Base-by-base conservation (phyloP, 92 coral and sea anemone genomes). In the Siderastrea siderea region DNA sequence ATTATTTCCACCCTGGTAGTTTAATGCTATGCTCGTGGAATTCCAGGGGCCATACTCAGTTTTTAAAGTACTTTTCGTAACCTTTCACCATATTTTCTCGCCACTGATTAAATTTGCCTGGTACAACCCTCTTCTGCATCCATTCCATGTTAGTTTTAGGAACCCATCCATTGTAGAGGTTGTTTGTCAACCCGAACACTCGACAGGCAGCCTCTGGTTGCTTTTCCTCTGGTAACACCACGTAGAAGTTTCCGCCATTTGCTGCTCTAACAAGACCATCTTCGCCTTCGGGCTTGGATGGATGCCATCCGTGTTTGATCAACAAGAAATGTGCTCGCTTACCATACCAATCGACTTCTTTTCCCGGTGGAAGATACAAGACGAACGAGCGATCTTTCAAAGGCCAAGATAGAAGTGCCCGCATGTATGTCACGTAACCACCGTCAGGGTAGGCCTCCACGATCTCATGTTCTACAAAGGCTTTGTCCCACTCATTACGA, bases 381-480 rank as follows among this genome's bases (percentile, higher is more conserved):
- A 87, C 68, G 69, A 87, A 87, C 0, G 13, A 47, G 15, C 86
- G 90, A 79, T 87, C 90, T 2, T 43, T 45, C 3, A 87, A 58
- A 38, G 86, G 90, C 78, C 90, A 77, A 12, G 85, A 58, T 15
- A 64, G 16, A 19, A 1, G 15, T 26, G 50, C 49, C 55, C 68
- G 71, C 70, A 47, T 66, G 50, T 16, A 49, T 5, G 65, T n/a
- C 13, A 86, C 5, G 50, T 77, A 50, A 7, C 90, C 90, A 9
- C 90, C 90, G 74, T 78, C 84, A 45, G 82, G 88, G 74, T 86
- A 86, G 26, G 49, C 84, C 61, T 86, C 85, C 50, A 86, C 46
- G 14, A 61, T 60, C 11, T 65, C 68, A 68, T 65, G 1, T 9
- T 64, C 90, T 2, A n/a, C 13, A 45, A 77, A 86, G 1, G 17